These are phyloP conservation scores for Heliangelus exortis DNA, from an alignment of 2,797 vertebrate species.

Conservation along the genomic window DNA sequence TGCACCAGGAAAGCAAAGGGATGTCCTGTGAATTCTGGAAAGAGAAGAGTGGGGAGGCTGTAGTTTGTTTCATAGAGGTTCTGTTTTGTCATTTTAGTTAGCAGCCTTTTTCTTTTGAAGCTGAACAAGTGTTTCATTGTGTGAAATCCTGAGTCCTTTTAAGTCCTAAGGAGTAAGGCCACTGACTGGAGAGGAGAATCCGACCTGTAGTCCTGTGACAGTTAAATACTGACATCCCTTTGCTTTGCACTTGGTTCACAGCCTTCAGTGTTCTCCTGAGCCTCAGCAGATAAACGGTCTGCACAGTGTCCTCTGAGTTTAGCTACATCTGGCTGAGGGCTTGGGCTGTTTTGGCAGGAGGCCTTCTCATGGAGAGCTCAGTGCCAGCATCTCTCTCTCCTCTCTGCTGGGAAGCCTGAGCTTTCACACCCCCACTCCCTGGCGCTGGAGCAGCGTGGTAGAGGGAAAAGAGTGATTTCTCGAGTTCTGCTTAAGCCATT, in stretches of 20 bases:
- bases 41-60: neutral
- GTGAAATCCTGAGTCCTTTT: neutral
- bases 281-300: neutral
- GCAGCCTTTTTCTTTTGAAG: neutral
- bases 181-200: neutral
- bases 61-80: neutral
- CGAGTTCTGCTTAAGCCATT: neutral
- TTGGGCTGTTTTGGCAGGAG: neutral
- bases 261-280: neutral
- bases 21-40: neutral
- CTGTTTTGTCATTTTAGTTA: neutral
- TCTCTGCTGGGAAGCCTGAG: neutral
- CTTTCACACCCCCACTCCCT: neutral
- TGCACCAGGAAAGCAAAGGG: neutral
- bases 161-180: neutral
- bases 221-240: fast-evolving
- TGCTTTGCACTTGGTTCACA: neutral
- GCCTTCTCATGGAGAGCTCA: neutral
- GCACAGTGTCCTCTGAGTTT: neutral
- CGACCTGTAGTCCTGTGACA: neutral
- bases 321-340: neutral
- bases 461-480: neutral
- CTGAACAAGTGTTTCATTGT: neutral
- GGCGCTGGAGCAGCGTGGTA: neutral
- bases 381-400: neutral